Evolutionary conservation across 2,797 vertebrate species (phyloP).

Genomic region (Hyperoplus lanceolatus): DNA sequence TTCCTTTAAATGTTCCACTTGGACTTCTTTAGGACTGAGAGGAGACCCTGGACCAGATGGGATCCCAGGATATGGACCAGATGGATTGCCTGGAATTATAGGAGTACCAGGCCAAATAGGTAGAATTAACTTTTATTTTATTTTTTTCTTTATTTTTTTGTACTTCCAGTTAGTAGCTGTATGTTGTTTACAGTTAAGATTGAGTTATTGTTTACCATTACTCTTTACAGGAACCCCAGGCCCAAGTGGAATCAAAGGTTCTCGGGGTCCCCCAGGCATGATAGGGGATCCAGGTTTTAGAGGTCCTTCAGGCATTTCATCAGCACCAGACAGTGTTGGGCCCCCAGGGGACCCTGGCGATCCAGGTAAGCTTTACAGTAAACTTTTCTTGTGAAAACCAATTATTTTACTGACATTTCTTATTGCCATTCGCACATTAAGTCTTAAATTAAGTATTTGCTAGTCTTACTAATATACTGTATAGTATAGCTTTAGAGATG

Average conservation of each 20-base stretch:
- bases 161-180: neutral
- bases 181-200: neutral
- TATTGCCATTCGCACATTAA: neutral
- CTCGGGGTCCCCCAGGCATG: constrained; percentile 51
- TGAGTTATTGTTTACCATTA: neutral
- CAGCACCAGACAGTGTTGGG: neutral
- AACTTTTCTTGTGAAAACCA: neutral
- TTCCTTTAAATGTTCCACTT: neutral
- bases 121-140: constrained; percentile 6
- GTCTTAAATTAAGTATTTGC: neutral
- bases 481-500: neutral
- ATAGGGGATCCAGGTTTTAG: constrained; percentile 46
- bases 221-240: constrained; percentile 66
- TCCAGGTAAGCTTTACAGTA: constrained; percentile 46
- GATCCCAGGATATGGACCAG: constrained; percentile 43
- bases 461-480: neutral
- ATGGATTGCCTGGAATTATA: constrained; percentile 62
- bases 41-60: constrained; percentile 78
- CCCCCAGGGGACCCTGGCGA: constrained; percentile 50
- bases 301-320: constrained; percentile 41
- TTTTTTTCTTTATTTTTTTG: too few species aligned
- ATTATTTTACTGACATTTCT: neutral
- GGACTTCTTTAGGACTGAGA: constrained; percentile 57
- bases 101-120: constrained; percentile 75
- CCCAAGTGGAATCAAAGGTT: constrained; percentile 63